These are phyloP conservation scores for Catamblyrhynchus diadema DNA, from an alignment of 2,797 vertebrate genomes.

Conservation along the genomic window DNA sequence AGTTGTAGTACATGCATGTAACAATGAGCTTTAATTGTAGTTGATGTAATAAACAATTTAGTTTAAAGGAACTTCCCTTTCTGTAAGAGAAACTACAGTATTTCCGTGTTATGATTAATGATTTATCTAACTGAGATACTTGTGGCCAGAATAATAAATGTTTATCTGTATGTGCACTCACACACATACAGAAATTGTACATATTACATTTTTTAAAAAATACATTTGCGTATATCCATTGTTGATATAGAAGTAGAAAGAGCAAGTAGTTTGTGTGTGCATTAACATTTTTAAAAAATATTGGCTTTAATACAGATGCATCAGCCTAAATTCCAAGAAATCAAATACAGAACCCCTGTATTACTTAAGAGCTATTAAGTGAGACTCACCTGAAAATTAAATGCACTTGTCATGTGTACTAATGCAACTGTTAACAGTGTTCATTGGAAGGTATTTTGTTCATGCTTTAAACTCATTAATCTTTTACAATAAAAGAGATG, in stretches of 20 bases:
- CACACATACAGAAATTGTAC: neutral
- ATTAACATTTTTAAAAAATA: neutral
- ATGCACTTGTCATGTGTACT: neutral
- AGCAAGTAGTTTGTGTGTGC: neutral
- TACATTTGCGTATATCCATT: neutral
- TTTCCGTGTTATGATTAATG: neutral
- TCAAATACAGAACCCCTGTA: neutral
- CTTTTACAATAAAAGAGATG: neutral
- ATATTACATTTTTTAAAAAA: accelerated
- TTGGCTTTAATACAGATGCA: neutral
- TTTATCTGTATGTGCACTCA: neutral
- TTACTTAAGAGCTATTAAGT: neutral
- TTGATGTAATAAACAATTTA: neutral
- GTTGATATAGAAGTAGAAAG: neutral
- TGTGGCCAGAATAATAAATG: neutral
- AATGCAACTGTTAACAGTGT: neutral
- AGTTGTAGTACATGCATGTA: neutral
- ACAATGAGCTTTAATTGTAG: neutral
- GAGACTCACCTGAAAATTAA: neutral
- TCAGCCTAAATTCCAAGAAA: neutral
- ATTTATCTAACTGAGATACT: neutral
- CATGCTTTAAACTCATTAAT: neutral
- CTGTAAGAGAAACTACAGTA: neutral
- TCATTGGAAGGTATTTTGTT: neutral
- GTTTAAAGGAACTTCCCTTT: neutral